phyloP scores from a whole-genome alignment of 2,113 vertebrate genomes.

The Tamias sibiricus region DNA sequence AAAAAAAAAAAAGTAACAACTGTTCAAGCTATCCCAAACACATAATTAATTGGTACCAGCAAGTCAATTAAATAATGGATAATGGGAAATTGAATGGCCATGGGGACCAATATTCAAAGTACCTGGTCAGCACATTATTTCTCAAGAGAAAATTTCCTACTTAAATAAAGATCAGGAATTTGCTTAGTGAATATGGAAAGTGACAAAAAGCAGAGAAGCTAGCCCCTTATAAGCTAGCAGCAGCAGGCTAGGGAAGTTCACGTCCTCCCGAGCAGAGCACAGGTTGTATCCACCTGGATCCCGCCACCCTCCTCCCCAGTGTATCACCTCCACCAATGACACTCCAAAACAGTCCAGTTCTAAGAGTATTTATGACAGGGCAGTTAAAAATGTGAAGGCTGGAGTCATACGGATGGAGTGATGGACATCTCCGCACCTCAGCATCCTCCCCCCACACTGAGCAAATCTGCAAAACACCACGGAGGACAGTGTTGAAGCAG shows the following conservation, averaged over 20 bases:
- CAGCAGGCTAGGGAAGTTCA: neutral
- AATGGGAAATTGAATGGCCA: constrained; percentile 47
- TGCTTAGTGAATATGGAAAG: constrained; percentile 55
- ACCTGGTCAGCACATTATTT: constrained; percentile 56
- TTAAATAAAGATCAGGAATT: constrained; percentile 62
- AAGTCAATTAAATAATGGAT: constrained; percentile 71
- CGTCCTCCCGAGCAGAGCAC: neutral
- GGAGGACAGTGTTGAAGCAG: neutral
- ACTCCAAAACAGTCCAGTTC: neutral
- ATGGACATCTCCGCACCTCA: neutral
- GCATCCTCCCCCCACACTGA: neutral
- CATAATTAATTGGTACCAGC: constrained; percentile 61
- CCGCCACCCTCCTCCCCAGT: fast-evolving
- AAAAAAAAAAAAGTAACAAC: neutral
- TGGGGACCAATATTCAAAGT: constrained; percentile 47
- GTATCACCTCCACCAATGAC: fast-evolving
- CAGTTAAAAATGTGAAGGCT: neutral
- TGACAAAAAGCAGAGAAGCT: neutral
- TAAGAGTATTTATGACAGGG: neutral
- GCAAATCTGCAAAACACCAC: neutral
- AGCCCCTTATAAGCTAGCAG: neutral
- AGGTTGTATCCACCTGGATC: too few species aligned
- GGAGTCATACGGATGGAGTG: neutral
- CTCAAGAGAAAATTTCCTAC: constrained; percentile 35
- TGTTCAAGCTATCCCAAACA: constrained; percentile 4